Base-by-base conservation (phyloP, 2,113 vertebrate genomes). In the Tenrec ecaudatus region DNA sequence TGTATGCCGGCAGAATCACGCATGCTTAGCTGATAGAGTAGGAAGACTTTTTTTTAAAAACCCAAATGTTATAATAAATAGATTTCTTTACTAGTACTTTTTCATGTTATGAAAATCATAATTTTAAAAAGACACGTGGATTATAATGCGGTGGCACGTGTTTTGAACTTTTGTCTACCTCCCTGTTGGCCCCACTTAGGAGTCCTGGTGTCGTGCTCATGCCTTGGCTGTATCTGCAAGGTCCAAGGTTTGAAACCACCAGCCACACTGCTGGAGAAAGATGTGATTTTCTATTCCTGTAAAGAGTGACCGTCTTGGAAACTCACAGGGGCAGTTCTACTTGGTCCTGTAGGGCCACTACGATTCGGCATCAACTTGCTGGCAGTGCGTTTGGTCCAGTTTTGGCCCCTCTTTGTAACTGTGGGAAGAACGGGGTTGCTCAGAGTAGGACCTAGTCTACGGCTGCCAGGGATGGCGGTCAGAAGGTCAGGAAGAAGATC, bases 91-190 rank as follows among this genome's bases (percentile, higher is more conserved):
- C 64, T 0, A 68, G 25, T 16, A 47, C 25, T 77, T 47, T 77
- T 47, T 23, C 38, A 38, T 38, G n/a, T 76, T 82, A 53, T 62
- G 47, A 80, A 86, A 92, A 38, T 71, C 82, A 77, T 78, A 53
- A 80, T 88, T 94, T 93, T 89, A 86, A 17, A 86, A 86, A 95
- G 95, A 40, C 73, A 69, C 25, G 43, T 83, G 0, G 75, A 57
- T 93, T 87, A 68, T 79, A 94, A 64, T 94, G 71, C 10, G 71
- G 43, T 71, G 9, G 87, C 47, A 86, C 86, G n/a, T 91, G 16
- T 89, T 81, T 90, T 38, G 82, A 85, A 36, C 38, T 57, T 0
- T 1, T 53, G 12, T 53, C 11, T 53, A 53, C 6, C 4, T 14
- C 8, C 81, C 19, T 36, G 33, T 33, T 84, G 60, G 62, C 89